Base-by-base conservation (phyloP, 1,140 invertebrate genomes). In the Bombus superbus region DNA sequence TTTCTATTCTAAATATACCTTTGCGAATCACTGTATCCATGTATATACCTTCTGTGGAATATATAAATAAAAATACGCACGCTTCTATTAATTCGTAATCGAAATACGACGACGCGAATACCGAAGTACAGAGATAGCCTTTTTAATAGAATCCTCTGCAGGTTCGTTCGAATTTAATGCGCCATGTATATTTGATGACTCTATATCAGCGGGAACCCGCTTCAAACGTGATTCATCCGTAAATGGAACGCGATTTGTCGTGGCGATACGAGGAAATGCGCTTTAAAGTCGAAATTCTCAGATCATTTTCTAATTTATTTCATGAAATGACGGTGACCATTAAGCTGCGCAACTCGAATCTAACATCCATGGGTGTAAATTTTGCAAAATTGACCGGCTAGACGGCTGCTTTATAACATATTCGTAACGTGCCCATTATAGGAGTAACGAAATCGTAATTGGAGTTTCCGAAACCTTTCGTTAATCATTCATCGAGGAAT, bases 241-340 rank as follows among this genome's bases (percentile, higher is more conserved):
- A 71, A 71, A 71, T 42, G 69, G 40, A 42, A 71, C 25, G 25
- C 25, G 38, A 71, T 71, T 71, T 42, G 68, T 28, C 38, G 68
- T 5, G 38, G 3, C 9, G 68, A 69, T 69, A 40, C 22, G 35
- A 40, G 22, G 0, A 35, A 35, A 40, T 69, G 68, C 25, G 40
- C 11, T 71, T 42, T 71, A 42, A 28, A 71, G 38, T 6, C 69
- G 69, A 71, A 71, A 71, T 71, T 71, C 38, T 71, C 69, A n/a
- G 38, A 42, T 71, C 68, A 40, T 10, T 38, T 38, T 40, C 22
- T 22, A 69, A 69, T 69, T 69, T 69, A 69, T 25, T 69, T 22
- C 18, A 2, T n/a, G 38, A 35, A 71, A 71, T 3, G 25, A 15
- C 22, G 15, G 9, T 22, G 8, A 5, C 0, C 22, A 69, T 69